Base-by-base conservation (phyloP, 2,113 vertebrate genomes). In the Pongo abelii region DNA sequence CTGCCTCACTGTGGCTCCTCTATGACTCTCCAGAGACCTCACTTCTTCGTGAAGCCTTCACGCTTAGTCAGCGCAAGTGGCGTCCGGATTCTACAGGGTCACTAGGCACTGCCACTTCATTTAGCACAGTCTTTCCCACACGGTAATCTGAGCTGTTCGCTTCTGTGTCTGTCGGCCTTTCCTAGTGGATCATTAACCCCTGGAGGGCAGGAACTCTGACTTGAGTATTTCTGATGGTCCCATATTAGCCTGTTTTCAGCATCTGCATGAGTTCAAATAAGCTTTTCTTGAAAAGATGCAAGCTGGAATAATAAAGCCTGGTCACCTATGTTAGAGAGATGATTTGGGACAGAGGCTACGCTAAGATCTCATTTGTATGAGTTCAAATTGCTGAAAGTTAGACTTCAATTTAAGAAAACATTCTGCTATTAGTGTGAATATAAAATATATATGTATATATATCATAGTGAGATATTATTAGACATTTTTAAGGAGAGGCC, bases 31-130 rank as follows among this genome's bases (percentile, higher is more conserved):
- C 0, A 50, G 40, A 52, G 5, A 27, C 17, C 0, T 46, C 5
- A 1, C 23, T 61, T 25, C 50, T 52, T 55, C 30, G 2, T 1
- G 3, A 27, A 57, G 4, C 1, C 43, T 55, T 10, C 38, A 0
- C 0, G 0, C 3, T n/a, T n/a, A 0, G 50, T 38, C 1, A 3
- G 40, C 30, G n/a, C 22, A 20, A 25, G 6, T 13, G 48, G 43
- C 2, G 11, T 6, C 30, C 52, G 8, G 38, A 6, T 32, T 61
- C 74, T 22, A 0, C 52, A 3, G 35, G 8, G 11, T 32, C 16
- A 6, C 7, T 70, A 4, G 1, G 2, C 4, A 23, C 35, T 1
- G 23, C 13, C 23, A 17, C 30, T 61, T 35, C n/a, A 20, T 14
- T 70, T 20, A 50, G 32, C 30, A 17, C 13, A 10, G 14, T 46